Evolutionary conservation across 1,140 invertebrate genomes (phyloP).

Genomic region (Drosophila setifemur): DNA sequence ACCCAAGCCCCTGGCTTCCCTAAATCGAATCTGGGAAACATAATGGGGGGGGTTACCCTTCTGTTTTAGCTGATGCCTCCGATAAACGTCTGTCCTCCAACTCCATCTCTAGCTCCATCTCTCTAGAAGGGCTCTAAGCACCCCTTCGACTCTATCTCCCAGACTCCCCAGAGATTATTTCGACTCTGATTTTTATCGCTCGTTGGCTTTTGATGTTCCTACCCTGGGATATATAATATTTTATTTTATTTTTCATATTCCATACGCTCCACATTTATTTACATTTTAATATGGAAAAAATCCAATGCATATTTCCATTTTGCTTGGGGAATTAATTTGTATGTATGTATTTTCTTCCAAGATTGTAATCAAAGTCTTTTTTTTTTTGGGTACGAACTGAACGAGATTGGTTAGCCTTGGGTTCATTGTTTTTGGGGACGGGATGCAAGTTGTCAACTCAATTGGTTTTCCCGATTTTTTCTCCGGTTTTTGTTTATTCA

Average conservation of each 20-base stretch:
- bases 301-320: conserved; percentile 69
- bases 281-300: conserved; percentile 55
- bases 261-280: conserved; percentile 66
- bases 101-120: background rate
- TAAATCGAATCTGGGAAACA: conserved; percentile 16
- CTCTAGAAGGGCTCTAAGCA: background rate
- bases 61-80: conserved; percentile 7
- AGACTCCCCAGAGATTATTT: conserved; percentile 45
- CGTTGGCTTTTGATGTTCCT: conserved; percentile 52
- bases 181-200: conserved; percentile 62
- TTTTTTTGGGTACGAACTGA: conserved; percentile 13
- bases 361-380: conserved; percentile 70
- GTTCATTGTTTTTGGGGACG: conserved; percentile 7
- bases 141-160: too few relatives aligned
- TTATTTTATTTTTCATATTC: conserved; percentile 27
- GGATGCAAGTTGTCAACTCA: conserved; percentile 38
- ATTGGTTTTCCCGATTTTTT: conserved; percentile 17
- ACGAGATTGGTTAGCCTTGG: conserved; percentile 10
- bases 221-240: conserved; percentile 1
- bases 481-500: conserved; percentile 58
- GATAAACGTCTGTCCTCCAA: background rate
- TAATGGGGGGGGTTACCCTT: conserved; percentile 18
- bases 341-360: conserved; percentile 15
- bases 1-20: too few relatives aligned
- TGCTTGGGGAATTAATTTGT: conserved; percentile 63